Base-by-base conservation (phyloP, 2,797 vertebrate genomes). In the Aphelocoma californica region DNA sequence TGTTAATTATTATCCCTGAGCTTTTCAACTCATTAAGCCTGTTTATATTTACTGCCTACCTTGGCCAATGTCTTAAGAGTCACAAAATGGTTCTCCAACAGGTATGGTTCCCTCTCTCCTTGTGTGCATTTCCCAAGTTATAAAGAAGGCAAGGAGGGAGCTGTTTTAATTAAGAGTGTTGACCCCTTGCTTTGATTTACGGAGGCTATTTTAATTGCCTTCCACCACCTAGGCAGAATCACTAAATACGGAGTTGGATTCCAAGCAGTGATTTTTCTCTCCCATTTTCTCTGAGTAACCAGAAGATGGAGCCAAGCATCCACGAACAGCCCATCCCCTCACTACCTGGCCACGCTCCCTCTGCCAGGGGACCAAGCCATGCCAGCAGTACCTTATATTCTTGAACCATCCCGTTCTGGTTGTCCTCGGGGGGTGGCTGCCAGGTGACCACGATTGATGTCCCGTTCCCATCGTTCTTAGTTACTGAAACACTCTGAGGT, bases 401-500 rank as follows among this genome's bases (percentile, higher is more conserved):
- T 85, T 99, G 99, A 92, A 99, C 98, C 98, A 99, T 97, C 78
- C 99, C 99, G 51, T 99, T 99, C 70, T 98, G 99, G 73, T 98
- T 98, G 72, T 99, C 99, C 95, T 99, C 99, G 14, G 99, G 99
- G 83, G 99, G 99, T 9, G 99, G 99, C 98, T 99, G 99, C 99
- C 99, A 99, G 94, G 98, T 98, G 85, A 99, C 98, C 88, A 99
- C 97, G 95, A 99, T 98, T 72, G 99, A 98, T 9, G 99, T 99
- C 77, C 98, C 98, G 45, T 99, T 99, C 96, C 98, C 99, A 86
- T 99, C 98, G 34, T 98, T 99, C 97, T 99, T 99, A 3, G 98
- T 98, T n/a, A 99, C 98, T 9, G 98, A 99, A 92, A 99, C 99
- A 69, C 98, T 98, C 81, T 98, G 98, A 71, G 99, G 99, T 57